A percentile compares a stretch with the other conserved stretches of the same genome.
phyloP scores from a whole-genome alignment of 1,140 invertebrate species.

The Drosophila ogumai region DNA sequence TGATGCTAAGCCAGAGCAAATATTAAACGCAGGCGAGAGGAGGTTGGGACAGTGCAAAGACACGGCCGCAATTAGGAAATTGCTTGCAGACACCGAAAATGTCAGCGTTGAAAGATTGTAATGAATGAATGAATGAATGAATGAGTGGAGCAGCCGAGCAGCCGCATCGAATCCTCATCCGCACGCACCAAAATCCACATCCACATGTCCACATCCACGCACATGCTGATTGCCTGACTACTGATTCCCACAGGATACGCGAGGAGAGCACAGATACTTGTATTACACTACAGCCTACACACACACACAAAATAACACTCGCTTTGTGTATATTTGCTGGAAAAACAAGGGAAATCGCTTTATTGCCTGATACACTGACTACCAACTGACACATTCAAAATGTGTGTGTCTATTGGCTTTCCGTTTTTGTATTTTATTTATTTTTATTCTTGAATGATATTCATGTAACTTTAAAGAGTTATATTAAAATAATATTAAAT shows the following conservation, averaged over 20 bases:
- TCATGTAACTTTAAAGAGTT: background rate
- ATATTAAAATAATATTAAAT: background rate
- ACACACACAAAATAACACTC: background rate
- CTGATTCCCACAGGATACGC: constrained; percentile 12
- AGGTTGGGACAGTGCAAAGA: background rate
- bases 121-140: constrained; percentile 10
- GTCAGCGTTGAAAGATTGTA: constrained; percentile 17
- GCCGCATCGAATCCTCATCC: constrained; percentile 3
- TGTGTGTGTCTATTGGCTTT: background rate
- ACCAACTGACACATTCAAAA: background rate
- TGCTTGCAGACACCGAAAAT: constrained; percentile 15
- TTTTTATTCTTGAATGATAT: background rate
- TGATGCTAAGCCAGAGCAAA: constrained; percentile 11
- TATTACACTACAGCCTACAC: constrained; percentile 4
- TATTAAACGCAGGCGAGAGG: background rate
- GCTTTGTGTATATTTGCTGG: background rate
- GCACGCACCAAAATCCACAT: constrained; percentile 17
- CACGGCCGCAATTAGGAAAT: constrained; percentile 13
- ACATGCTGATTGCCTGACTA: constrained; percentile 18
- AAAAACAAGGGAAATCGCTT: constrained; percentile 19
- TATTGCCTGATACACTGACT: constrained; percentile 7
- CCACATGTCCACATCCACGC: constrained; percentile 8
- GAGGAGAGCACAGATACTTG: constrained; percentile 4
- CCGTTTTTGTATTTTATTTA: background rate
- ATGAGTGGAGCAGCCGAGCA: background rate